phyloP scores from a whole-genome alignment of 2,113 vertebrate species.

The Strigops habroptila region DNA sequence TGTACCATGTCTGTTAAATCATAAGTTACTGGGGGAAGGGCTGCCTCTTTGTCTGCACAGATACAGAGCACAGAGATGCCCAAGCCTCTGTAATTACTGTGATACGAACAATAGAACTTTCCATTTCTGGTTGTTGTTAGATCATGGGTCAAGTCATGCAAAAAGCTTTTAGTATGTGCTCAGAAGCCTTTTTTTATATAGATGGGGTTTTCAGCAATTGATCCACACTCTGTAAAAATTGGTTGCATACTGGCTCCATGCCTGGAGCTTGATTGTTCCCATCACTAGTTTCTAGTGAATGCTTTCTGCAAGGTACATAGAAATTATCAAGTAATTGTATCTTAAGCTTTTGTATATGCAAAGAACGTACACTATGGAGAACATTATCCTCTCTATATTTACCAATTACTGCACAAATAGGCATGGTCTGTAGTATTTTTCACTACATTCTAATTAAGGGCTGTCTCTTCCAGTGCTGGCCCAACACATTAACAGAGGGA shows the following conservation, averaged over 20 bases:
- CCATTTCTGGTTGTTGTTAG: not conserved
- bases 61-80: not conserved
- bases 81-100: not conserved
- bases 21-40: not conserved
- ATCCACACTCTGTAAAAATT: slow-evolving; percentile 1
- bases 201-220: slow-evolving; percentile 12
- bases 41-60: not conserved
- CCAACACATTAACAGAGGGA: not conserved
- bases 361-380: not conserved
- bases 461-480: not conserved
- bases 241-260: not conserved
- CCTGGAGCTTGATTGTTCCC: slow-evolving; percentile 12
- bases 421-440: not conserved
- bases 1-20: not conserved
- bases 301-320: slow-evolving; percentile 8
- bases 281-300: not conserved
- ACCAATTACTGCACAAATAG: not conserved
- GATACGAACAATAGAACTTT: not conserved
- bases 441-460: not conserved
- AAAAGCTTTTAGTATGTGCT: not conserved
- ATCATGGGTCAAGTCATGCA: not conserved
- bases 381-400: not conserved
- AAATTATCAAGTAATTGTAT: not conserved
- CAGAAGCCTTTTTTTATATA: not conserved
- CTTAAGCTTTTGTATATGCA: not conserved